These are phyloP conservation scores for Tapera naevia DNA, from an alignment of 2,797 vertebrate species.

Conservation along the genomic window DNA sequence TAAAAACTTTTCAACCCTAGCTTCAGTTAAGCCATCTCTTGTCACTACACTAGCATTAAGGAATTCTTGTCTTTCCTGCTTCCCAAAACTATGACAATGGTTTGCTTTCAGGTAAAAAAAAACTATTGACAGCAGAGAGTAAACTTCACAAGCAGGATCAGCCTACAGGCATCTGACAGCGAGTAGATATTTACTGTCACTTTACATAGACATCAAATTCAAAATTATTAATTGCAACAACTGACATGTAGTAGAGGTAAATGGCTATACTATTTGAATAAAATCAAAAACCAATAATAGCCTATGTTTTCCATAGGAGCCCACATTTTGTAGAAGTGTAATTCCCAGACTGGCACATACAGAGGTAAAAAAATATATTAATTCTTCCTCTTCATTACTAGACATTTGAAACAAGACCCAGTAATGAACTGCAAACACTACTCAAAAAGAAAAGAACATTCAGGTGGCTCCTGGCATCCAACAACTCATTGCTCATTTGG, in stretches of 20 bases:
- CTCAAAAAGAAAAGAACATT: background rate
- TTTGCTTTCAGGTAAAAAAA: constrained; percentile 1
- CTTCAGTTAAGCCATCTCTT: background rate
- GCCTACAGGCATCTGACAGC: background rate
- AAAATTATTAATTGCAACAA: background rate
- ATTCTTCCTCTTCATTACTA: background rate
- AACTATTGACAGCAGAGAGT: background rate
- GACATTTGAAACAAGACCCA: background rate
- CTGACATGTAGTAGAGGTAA: background rate
- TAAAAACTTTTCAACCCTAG: background rate
- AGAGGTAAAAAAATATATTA: background rate
- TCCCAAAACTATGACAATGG: background rate
- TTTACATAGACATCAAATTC: background rate
- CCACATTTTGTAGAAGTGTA: background rate
- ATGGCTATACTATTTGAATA: background rate
- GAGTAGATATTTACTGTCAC: background rate
- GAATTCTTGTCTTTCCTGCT: constrained; percentile 14
- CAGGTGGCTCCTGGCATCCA: background rate
- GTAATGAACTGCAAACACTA: background rate
- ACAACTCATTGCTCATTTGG: background rate
- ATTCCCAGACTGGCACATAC: background rate
- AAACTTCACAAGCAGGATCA: background rate
- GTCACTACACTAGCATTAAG: background rate
- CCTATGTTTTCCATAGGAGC: background rate
- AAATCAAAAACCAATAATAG: background rate